Conservation (phyloP, 2,113 vertebrate genomes). For the Alces alces region DNA sequence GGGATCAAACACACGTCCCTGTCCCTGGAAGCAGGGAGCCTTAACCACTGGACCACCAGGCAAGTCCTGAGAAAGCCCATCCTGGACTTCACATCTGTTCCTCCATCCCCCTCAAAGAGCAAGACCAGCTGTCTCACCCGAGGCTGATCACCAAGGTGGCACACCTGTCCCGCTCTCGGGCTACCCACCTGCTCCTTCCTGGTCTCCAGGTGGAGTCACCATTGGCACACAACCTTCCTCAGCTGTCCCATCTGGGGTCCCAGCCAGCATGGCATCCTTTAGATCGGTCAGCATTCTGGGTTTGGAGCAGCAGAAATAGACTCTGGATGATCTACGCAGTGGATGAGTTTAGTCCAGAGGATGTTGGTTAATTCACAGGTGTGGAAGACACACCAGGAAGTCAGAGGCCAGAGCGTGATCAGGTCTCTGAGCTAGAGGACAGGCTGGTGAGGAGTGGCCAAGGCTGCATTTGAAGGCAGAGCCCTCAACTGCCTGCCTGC, state of each 20-base stretch:
- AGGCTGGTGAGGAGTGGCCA: not conserved
- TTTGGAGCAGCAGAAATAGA: not conserved
- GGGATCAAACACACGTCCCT: not conserved
- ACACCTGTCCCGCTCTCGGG: not conserved
- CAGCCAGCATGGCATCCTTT: not conserved
- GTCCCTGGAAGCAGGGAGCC: not conserved
- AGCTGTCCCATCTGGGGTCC: not conserved
- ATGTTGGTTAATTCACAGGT: not conserved
- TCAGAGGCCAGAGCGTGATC: not conserved
- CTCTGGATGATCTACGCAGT: not conserved
- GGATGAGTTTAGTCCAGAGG: not conserved
- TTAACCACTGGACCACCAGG: not conserved
- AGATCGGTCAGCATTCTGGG: not conserved
- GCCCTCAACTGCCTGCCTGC: not conserved
- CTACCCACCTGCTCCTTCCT: not conserved
- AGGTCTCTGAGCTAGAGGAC: not conserved
- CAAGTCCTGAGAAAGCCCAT: not conserved
- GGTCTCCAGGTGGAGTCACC: not conserved
- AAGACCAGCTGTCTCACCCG: not conserved
- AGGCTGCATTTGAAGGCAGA: not conserved
- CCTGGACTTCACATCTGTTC: not conserved
- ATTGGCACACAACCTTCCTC: not conserved
- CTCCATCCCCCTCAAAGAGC: not conserved
- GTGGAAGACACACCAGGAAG: not conserved
- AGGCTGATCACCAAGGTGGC: not conserved